Percentiles rank a stretch among this genome's conserved stretches.
These are phyloP conservation scores for Tyrannus savana DNA, from an alignment of 2,113 vertebrate species.

Conservation along the genomic window DNA sequence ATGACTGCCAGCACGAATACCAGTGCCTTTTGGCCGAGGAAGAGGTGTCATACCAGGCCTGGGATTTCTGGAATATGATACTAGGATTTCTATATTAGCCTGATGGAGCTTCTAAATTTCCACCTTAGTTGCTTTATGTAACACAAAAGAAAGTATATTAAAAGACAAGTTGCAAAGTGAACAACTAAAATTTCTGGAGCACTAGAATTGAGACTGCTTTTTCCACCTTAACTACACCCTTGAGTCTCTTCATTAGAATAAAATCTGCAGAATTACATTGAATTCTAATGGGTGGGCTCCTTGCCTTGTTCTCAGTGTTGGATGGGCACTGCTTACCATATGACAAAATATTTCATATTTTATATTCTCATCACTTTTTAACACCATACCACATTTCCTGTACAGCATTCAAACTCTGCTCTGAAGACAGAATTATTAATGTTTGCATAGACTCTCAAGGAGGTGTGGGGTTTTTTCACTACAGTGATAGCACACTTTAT, in stretches of 20 bases:
- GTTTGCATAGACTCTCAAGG: not conserved
- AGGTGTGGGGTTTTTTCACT: not conserved
- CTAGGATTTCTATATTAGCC: not conserved
- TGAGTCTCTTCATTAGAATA: not conserved
- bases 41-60: slow-evolving; percentile 16
- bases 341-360: not conserved
- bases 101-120: slow-evolving; percentile 6
- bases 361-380: slow-evolving; percentile 39
- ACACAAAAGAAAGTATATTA: not conserved
- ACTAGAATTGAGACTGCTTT: not conserved
- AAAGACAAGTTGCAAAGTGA: not conserved
- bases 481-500: not conserved
- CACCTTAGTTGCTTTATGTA: not conserved
- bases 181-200: not conserved
- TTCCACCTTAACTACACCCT: not conserved
- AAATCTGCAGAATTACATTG: not conserved
- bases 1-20: slow-evolving; percentile 6
- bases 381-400: not conserved
- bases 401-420: not conserved
- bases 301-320: not conserved
- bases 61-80: slow-evolving; percentile 33
- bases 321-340: not conserved
- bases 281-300: not conserved
- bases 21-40: not conserved
- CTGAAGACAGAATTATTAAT: slow-evolving; percentile 52